Conservation (phyloP, 2,113 vertebrate genomes). For the Embiotoca jacksoni region DNA sequence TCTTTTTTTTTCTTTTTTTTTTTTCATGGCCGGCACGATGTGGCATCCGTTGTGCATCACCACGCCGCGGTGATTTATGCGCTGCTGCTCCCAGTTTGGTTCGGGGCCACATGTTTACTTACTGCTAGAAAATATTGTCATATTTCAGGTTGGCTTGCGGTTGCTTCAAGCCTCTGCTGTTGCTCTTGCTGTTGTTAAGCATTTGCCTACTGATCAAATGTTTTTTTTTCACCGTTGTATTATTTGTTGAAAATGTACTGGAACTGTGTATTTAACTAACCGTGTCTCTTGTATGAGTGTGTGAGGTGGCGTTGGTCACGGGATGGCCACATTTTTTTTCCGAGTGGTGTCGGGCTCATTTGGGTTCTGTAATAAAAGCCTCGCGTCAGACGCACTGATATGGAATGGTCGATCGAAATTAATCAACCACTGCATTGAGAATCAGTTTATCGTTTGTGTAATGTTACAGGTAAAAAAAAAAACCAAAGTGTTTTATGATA, state of each 20-base stretch:
- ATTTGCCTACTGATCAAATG: slow-evolving; percentile 12
- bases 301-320: slow-evolving; percentile 70
- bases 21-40: not conserved
- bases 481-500: not conserved
- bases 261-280: slow-evolving; percentile 69
- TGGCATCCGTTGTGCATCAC: slow-evolving; percentile 15
- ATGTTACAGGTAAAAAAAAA: not conserved
- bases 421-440: too few species aligned
- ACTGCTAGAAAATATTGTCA: not conserved
- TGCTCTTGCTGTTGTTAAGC: slow-evolving; percentile 11
- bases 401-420: slow-evolving; percentile 38
- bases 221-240: slow-evolving; percentile 3
- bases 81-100: slow-evolving; percentile 25
- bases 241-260: slow-evolving; percentile 39
- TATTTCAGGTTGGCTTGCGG: slow-evolving; percentile 16
- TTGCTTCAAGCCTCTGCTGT: slow-evolving; percentile 21
- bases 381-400: slow-evolving; percentile 57
- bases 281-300: slow-evolving; percentile 73
- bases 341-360: slow-evolving; percentile 45
- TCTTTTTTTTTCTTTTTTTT: slow-evolving; percentile 9
- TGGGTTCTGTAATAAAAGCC: slow-evolving; percentile 27
- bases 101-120: slow-evolving; percentile 1
- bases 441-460: not conserved
- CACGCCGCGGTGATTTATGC: slow-evolving; percentile 15
- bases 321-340: slow-evolving; percentile 39